Evolutionary conservation across 2,797 vertebrate species (phyloP).

Genomic region (Dendrocincla fuliginosa): DNA sequence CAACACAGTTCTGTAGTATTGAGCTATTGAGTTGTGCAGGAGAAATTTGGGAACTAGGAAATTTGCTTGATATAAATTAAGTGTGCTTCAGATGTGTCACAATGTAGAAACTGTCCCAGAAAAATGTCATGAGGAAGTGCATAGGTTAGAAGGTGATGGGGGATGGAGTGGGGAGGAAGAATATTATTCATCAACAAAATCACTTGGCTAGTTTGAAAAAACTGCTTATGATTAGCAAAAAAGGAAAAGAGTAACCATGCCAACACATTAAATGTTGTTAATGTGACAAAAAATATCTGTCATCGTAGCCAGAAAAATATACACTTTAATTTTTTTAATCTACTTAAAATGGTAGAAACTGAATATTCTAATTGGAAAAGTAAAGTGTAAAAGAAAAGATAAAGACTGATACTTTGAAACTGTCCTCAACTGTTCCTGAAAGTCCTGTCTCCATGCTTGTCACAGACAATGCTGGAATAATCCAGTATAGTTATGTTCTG

Average conservation of each 20-base stretch:
- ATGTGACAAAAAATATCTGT: slow-evolving; percentile 14
- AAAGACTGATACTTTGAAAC: neutral
- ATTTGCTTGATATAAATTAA: neutral
- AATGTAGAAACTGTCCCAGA: neutral
- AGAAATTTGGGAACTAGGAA: neutral
- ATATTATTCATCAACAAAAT: neutral
- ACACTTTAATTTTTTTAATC: slow-evolving; percentile 8
- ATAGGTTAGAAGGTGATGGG: neutral
- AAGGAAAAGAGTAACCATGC: slow-evolving; percentile 18
- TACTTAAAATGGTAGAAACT: slow-evolving; percentile 27
- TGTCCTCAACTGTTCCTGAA: slow-evolving; percentile 1
- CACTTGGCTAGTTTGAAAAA: slow-evolving; percentile 1
- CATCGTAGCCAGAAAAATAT: neutral
- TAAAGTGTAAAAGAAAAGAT: slow-evolving; percentile 27
- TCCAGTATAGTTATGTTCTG: neutral
- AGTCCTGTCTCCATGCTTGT: neutral
- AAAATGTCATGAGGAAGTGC: neutral
- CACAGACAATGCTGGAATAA: neutral
- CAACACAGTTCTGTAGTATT: neutral
- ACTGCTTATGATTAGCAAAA: neutral
- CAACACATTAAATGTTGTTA: slow-evolving; percentile 7
- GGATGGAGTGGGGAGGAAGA: neutral
- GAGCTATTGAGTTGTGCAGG: neutral
- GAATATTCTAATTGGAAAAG: slow-evolving; percentile 17
- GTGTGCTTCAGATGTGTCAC: neutral